Evolutionary conservation across 2,113 vertebrate genomes (phyloP).

Genomic region (Numenius arquata): DNA sequence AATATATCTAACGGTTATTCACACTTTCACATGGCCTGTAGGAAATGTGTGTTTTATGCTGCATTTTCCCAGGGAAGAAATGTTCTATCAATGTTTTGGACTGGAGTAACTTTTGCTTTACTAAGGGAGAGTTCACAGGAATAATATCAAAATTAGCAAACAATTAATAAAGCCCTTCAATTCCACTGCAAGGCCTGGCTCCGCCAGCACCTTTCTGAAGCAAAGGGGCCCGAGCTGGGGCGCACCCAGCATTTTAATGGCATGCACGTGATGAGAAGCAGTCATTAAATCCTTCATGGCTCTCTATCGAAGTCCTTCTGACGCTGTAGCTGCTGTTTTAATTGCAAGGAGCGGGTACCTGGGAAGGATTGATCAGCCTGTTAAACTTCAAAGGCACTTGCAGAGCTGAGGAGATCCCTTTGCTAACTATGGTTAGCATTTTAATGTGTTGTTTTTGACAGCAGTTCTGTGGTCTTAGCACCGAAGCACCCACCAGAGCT

Average conservation of each 20-base stretch:
- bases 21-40: neutral
- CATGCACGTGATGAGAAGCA: neutral
- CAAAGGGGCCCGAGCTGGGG: rapidly evolving
- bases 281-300: neutral
- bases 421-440: neutral
- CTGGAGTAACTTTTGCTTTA: neutral
- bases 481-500: neutral
- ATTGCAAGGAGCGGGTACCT: rapidly evolving
- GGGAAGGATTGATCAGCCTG: neutral
- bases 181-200: neutral
- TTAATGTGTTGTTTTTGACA: neutral
- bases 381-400: neutral
- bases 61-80: neutral
- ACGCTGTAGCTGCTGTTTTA: neutral
- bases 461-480: neutral
- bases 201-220: neutral
- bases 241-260: neutral
- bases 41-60: neutral
- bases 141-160: neutral
- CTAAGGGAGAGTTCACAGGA: neutral
- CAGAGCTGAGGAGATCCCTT: neutral
- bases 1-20: neutral
- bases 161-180: neutral
- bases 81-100: neutral
- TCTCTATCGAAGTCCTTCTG: neutral